Conservation (phyloP, 2,113 vertebrate species). For the Thunnus thynnus region DNA sequence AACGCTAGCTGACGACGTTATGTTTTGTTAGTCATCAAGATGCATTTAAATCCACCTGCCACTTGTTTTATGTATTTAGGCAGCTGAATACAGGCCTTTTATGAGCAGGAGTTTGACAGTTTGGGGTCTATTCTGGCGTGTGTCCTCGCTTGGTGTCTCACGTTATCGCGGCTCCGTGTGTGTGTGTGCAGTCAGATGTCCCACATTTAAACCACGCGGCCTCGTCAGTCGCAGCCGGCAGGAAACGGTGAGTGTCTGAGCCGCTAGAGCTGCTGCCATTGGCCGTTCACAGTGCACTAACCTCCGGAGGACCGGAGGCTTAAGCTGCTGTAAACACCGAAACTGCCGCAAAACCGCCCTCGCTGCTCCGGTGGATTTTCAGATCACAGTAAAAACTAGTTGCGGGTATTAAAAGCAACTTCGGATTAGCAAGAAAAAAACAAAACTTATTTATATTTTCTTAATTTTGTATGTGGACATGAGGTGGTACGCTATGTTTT, state of each 20-base stretch:
- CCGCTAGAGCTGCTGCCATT: slow-evolving; percentile 71
- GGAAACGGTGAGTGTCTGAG: slow-evolving; percentile 73
- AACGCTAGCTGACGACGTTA: slow-evolving; percentile 71
- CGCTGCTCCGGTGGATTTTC: no score
- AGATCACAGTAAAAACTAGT: background rate
- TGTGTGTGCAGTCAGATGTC: slow-evolving; percentile 49
- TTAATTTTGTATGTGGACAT: no score
- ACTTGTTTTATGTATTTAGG: no score
- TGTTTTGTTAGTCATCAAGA: slow-evolving; percentile 64
- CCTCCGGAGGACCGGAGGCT: slow-evolving; percentile 15
- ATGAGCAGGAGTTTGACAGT: background rate
- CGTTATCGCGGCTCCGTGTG: slow-evolving; percentile 39
- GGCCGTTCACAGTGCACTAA: slow-evolving; percentile 45
- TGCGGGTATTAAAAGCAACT: background rate
- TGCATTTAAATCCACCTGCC: slow-evolving; percentile 51
- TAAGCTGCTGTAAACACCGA: background rate
- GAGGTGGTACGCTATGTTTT: no score
- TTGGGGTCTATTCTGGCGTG: background rate
- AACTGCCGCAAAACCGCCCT: background rate
- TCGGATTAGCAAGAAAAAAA: no score
- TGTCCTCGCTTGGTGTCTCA: slow-evolving; percentile 19
- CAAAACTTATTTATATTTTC: no score
- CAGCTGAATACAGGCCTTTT: accelerated
- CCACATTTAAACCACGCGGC: slow-evolving; percentile 85
- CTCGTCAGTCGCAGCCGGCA: slow-evolving; percentile 70